Percentiles rank a stretch among this genome's conserved stretches.
Conservation (phyloP, 2,113 vertebrate genomes). For the Myotis davidii region DNA sequence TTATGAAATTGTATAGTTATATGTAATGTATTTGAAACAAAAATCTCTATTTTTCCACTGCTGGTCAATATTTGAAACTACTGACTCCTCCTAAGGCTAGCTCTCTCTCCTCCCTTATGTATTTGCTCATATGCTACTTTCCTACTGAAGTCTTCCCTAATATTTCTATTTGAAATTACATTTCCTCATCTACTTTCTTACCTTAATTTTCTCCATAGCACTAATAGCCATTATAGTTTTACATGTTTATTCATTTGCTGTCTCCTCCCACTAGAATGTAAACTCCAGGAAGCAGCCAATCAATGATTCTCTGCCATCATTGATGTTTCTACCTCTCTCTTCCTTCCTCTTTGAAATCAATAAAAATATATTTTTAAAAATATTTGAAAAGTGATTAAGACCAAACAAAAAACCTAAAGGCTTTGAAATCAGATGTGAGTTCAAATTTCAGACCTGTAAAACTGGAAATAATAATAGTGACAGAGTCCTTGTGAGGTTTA, state of each 20-base stretch:
- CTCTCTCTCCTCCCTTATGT: neutral
- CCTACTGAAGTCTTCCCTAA: neutral
- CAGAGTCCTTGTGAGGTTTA: neutral
- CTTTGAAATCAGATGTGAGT: conserved; percentile 13
- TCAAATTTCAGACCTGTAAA: neutral
- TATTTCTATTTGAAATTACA: neutral
- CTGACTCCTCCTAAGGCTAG: neutral
- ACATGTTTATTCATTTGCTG: neutral
- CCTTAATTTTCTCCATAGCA: neutral
- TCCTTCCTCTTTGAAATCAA: too few relatives aligned
- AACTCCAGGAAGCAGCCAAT: neutral
- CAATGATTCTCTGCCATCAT: too few relatives aligned
- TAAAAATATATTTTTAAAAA: too few relatives aligned
- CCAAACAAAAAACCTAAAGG: neutral
- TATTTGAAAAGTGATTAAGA: too few relatives aligned
- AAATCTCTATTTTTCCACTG: neutral
- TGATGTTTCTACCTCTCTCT: too few relatives aligned
- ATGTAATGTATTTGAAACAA: neutral
- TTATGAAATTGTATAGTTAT: neutral
- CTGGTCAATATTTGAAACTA: neutral
- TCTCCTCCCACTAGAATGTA: neutral
- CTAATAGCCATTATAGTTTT: neutral
- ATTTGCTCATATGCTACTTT: neutral
- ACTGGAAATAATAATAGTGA: neutral
- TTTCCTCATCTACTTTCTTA: neutral